Evolutionary conservation across 2,797 vertebrate genomes (phyloP).

Genomic region (Orestias chungarensis): DNA sequence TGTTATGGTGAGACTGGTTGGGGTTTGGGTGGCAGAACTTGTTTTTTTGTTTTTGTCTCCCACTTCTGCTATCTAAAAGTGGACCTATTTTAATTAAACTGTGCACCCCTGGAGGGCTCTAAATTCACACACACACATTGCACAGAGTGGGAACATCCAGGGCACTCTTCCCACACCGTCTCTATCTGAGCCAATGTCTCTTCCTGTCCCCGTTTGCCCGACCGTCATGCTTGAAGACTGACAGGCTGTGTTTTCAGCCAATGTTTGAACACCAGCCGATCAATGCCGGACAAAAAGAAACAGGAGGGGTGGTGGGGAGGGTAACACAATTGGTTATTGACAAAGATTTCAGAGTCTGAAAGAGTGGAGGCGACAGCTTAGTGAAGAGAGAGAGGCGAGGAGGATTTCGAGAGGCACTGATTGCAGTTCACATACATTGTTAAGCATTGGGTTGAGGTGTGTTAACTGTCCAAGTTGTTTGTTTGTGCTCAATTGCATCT

Average conservation of each 20-base stretch:
- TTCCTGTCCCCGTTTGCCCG: slow-evolving; percentile 39
- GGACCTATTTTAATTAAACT: slow-evolving; percentile 72
- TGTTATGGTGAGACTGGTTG: slow-evolving; percentile 48
- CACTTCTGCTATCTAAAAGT: slow-evolving; percentile 62
- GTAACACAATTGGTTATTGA: slow-evolving; percentile 85
- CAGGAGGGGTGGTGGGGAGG: slow-evolving; percentile 46
- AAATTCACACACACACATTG: slow-evolving; percentile 18
- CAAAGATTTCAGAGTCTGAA: slow-evolving; percentile 80
- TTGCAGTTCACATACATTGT: slow-evolving; percentile 25
- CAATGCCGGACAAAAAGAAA: slow-evolving; percentile 79
- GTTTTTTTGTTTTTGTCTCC: slow-evolving; percentile 42
- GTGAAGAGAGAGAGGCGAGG: slow-evolving; percentile 49
- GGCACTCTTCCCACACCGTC: slow-evolving; percentile 63
- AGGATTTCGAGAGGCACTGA: slow-evolving; percentile 32
- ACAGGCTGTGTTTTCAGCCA: slow-evolving; percentile 77
- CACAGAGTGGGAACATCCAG: slow-evolving; percentile 36
- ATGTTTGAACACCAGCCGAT: slow-evolving; percentile 77
- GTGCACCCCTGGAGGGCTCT: slow-evolving; percentile 42
- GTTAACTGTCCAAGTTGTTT: slow-evolving; percentile 42
- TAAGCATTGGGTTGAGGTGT: slow-evolving; percentile 39
- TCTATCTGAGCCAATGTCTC: slow-evolving; percentile 58
- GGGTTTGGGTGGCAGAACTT: slow-evolving; percentile 35
- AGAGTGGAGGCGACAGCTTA: slow-evolving; percentile 74
- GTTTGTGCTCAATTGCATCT: slow-evolving; percentile 34
- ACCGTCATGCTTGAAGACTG: slow-evolving; percentile 65